Evolutionary conservation across 2,888 invertebrate genomes (phyloP).

Genomic region (Brachyopa scutellaris): DNA sequence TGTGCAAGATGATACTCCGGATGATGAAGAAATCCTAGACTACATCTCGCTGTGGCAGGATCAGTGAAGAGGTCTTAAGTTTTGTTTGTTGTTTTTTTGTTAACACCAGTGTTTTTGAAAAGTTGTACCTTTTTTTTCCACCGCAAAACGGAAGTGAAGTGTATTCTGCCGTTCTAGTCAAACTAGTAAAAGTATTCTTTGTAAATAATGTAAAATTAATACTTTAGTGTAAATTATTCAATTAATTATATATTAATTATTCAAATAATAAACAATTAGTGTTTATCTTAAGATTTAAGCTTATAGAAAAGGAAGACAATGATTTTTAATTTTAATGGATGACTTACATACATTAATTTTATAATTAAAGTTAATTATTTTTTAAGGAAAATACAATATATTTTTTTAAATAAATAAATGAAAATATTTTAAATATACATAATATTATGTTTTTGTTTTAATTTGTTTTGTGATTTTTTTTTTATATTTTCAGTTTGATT

Average conservation of each 20-base stretch:
- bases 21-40: slow-evolving; percentile 94
- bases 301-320: slow-evolving; percentile 75
- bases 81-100: not conserved
- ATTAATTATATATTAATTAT: no score
- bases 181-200: slow-evolving; percentile 61
- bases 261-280: not conserved
- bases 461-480: not conserved
- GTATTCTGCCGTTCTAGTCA: slow-evolving; percentile 60
- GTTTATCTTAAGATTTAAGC: slow-evolving; percentile 19
- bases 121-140: slow-evolving; percentile 63
- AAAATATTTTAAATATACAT: slow-evolving; percentile 8
- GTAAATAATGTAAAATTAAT: slow-evolving; percentile 43
- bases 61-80: slow-evolving; percentile 76
- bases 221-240: no score
- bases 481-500: no score
- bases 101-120: slow-evolving; percentile 50
- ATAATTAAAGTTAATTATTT: slow-evolving; percentile 59
- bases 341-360: slow-evolving; percentile 43
- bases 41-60: slow-evolving; percentile 81
- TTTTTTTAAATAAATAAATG: slow-evolving; percentile 49
- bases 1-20: slow-evolving; percentile 88
- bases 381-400: slow-evolving; percentile 42
- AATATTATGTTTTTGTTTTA: not conserved
- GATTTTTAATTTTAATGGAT: slow-evolving; percentile 71
- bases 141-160: slow-evolving; percentile 63